These are phyloP conservation scores for Mimas tiliae DNA, from an alignment of 2,888 invertebrate species.

Conservation along the genomic window DNA sequence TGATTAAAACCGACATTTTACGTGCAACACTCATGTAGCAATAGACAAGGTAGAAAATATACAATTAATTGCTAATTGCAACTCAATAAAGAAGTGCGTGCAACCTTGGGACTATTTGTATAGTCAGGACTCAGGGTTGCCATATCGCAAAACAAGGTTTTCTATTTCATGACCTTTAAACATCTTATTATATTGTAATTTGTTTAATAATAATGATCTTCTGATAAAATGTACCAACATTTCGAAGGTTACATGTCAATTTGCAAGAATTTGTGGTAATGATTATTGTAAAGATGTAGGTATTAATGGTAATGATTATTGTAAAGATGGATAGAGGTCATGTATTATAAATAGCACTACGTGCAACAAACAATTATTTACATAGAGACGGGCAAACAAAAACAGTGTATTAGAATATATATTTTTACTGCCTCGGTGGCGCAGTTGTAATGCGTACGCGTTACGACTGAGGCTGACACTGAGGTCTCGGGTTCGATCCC, in stretches of 20 bases:
- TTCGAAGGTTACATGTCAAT: not conserved
- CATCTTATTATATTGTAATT: slow-evolving; percentile 8
- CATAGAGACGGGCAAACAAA: not conserved
- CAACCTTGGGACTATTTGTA: slow-evolving; percentile 30
- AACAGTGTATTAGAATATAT: too few species aligned
- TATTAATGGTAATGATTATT: not conserved
- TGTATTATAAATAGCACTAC: not conserved
- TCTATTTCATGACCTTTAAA: not conserved
- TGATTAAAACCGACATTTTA: not conserved
- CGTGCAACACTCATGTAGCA: not conserved
- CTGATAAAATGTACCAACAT: not conserved
- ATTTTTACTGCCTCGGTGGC: too few species aligned
- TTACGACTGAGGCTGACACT: too few species aligned
- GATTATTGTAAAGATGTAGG: not conserved
- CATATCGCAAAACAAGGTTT: slow-evolving; percentile 15
- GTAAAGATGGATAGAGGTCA: not conserved
- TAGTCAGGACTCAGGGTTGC: slow-evolving; percentile 26
- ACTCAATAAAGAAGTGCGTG: slow-evolving; percentile 24
- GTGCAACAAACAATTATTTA: not conserved
- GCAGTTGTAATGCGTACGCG: too few species aligned
- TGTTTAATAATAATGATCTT: not conserved
- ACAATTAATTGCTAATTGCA: slow-evolving; percentile 23
- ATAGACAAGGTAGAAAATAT: slow-evolving; percentile 9
- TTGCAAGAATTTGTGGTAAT: not conserved
- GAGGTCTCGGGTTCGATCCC: too few species aligned